Evolutionary conservation across 2,113 vertebrate genomes (phyloP).

Genomic region (Artemisiospiza belli): DNA sequence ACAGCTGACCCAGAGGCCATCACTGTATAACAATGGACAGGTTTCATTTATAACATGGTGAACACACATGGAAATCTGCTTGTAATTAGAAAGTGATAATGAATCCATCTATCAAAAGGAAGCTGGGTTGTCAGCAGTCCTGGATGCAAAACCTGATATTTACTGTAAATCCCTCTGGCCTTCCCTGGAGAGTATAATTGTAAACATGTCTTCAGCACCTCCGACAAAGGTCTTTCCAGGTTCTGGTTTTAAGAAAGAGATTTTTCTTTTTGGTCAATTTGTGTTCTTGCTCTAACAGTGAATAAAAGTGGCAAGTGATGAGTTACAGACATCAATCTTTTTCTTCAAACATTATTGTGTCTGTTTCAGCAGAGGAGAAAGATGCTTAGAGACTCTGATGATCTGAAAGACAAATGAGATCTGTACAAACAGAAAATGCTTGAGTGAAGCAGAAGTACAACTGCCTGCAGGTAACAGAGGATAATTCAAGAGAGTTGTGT

Average conservation of each 20-base stretch:
- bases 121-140: slow-evolving; percentile 66
- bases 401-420: slow-evolving; percentile 47
- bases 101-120: slow-evolving; percentile 83
- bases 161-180: slow-evolving; percentile 33
- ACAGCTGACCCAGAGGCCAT: slow-evolving; percentile 44
- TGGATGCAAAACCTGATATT: slow-evolving; percentile 29
- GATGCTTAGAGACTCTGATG: neutral
- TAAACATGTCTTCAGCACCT: neutral
- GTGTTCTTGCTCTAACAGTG: neutral
- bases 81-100: slow-evolving; percentile 89
- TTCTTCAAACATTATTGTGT: slow-evolving; percentile 28
- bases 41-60: slow-evolving; percentile 77
- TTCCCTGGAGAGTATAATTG: neutral
- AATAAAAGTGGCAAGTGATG: slow-evolving; percentile 9
- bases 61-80: slow-evolving; percentile 85
- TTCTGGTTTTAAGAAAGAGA: neutral
- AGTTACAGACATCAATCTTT: slow-evolving; percentile 31
- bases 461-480: neutral
- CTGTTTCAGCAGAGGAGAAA: slow-evolving; percentile 15
- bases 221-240: neutral
- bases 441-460: neutral
- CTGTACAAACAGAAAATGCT: neutral
- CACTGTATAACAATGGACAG: slow-evolving; percentile 53
- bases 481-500: neutral
- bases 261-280: slow-evolving; percentile 6